Percentiles rank a stretch among this genome's conserved stretches.
These are phyloP conservation scores for Lepilemur septentrionalis DNA, from an alignment of 2,797 vertebrate genomes.

Conservation along the genomic window DNA sequence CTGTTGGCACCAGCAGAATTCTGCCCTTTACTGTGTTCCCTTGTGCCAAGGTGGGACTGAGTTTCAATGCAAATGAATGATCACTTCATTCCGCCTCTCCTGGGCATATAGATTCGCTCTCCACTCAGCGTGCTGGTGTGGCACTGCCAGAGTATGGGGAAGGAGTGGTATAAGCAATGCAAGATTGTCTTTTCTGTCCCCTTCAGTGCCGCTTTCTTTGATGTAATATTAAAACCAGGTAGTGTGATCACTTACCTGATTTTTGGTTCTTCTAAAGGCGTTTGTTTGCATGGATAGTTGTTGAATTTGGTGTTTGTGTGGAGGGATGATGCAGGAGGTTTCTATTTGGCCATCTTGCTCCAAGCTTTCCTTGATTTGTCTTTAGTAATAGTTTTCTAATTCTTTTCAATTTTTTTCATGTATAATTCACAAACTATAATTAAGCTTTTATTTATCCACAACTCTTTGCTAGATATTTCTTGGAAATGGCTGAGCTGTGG, in stretches of 20 bases:
- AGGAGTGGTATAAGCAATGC: background rate
- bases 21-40: background rate
- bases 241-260: background rate
- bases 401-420: background rate
- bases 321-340: background rate
- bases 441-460: background rate
- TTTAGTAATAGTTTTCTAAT: slow-evolving; percentile 7
- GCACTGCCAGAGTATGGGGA: background rate
- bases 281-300: background rate
- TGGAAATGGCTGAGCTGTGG: background rate
- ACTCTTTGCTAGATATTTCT: background rate
- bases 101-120: background rate
- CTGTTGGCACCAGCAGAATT: background rate
- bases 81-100: background rate
- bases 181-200: background rate
- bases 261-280: background rate
- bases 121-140: background rate
- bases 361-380: background rate
- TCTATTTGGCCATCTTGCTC: background rate
- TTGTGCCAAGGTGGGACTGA: background rate
- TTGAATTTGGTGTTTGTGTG: background rate
- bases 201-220: background rate
- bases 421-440: background rate
- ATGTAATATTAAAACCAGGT: background rate
- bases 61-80: background rate